phyloP scores from a whole-genome alignment of 2,797 vertebrate genomes.

The Carduelis carduelis region DNA sequence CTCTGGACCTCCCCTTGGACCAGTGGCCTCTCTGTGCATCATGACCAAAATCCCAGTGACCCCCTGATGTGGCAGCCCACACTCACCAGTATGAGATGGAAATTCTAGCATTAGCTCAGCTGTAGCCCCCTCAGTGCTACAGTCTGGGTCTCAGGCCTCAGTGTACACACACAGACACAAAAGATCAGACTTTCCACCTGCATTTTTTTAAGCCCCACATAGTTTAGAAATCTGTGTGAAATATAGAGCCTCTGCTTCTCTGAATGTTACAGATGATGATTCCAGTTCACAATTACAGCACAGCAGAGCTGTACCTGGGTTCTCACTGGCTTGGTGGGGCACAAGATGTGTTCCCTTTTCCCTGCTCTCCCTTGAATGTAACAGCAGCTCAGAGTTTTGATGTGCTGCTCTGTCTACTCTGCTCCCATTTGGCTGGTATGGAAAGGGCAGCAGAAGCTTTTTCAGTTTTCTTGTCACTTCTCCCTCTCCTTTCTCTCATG shows the following conservation, averaged over 20 bases:
- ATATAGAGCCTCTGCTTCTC: not conserved
- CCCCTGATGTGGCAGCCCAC: not conserved
- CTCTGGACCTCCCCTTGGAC: not conserved
- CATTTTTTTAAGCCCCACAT: not conserved
- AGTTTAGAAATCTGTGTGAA: not conserved
- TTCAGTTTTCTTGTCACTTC: not conserved
- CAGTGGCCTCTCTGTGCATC: not conserved
- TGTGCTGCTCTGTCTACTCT: not conserved
- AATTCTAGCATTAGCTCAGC: not conserved
- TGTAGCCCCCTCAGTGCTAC: not conserved
- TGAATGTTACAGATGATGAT: not conserved
- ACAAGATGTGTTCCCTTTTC: accelerated
- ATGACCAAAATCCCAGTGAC: not conserved
- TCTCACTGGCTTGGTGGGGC: not conserved
- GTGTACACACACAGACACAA: not conserved
- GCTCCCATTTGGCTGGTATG: not conserved
- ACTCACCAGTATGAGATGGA: not conserved
- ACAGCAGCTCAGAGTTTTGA: not conserved
- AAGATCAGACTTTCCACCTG: not conserved
- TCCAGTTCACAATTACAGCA: not conserved
- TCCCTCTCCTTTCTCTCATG: not conserved
- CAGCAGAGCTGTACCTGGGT: not conserved
- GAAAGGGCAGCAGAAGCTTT: not conserved
- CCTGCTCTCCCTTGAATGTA: not conserved
- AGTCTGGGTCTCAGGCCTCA: not conserved